A percentile compares a stretch with the other conserved stretches of the same genome.
These are phyloP conservation scores for Chiloscyllium punctatum DNA, from an alignment of 2,797 vertebrate genomes.

Conservation along the genomic window DNA sequence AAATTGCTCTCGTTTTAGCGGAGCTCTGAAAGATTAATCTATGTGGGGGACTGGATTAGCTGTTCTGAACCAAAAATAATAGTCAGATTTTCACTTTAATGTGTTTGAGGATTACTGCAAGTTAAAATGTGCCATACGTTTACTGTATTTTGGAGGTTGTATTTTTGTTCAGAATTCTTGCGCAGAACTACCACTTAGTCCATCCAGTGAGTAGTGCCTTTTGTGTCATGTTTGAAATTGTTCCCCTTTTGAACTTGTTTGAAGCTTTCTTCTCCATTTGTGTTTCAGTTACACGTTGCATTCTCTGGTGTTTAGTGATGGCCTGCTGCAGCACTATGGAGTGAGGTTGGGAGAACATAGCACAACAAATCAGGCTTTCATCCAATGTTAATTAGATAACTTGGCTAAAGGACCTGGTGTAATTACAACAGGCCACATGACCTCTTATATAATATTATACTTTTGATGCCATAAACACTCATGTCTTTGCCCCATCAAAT, in stretches of 20 bases:
- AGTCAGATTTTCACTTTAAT: constrained; percentile 18
- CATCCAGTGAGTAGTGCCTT: background rate
- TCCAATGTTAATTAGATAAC: background rate
- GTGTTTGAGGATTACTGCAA: background rate
- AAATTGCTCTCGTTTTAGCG: background rate
- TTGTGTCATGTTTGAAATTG: background rate
- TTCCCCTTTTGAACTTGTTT: background rate
- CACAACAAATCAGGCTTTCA: background rate
- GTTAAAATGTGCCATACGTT: constrained; percentile 10
- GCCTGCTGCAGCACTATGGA: background rate
- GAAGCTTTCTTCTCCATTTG: background rate
- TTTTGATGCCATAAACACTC: background rate
- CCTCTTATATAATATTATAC: background rate
- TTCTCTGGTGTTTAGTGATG: background rate
- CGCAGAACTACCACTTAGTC: background rate
- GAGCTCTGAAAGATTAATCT: constrained; percentile 31
- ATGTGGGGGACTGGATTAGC: background rate
- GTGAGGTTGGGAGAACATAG: background rate
- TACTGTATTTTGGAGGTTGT: background rate
- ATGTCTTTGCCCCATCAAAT: too few relatives aligned
- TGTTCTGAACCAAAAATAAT: constrained; percentile 26
- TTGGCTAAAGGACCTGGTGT: background rate
- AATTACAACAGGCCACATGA: background rate
- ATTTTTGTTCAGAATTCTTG: constrained; percentile 1
- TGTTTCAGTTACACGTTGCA: background rate